phyloP scores from a whole-genome alignment of 1,140 invertebrate genomes.

The Eriosoma lanigerum region DNA sequence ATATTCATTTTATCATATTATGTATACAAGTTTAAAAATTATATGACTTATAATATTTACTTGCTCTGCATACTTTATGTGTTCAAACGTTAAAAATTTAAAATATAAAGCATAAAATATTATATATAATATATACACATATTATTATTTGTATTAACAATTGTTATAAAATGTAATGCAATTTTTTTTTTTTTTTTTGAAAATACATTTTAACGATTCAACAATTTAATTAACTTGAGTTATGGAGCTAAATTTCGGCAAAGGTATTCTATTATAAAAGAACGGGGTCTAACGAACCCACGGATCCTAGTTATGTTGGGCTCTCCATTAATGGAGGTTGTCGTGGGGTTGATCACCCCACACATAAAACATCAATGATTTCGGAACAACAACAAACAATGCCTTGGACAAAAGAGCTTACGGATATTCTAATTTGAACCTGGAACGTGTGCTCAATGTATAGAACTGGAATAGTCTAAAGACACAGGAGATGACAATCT shows the following conservation, averaged over 20 bases:
- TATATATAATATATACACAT: too few species aligned
- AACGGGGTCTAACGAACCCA: conserved; percentile 17
- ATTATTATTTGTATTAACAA: too few species aligned
- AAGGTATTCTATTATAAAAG: conserved; percentile 12
- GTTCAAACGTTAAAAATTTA: too few species aligned
- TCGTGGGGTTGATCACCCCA: not conserved
- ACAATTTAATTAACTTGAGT: too few species aligned
- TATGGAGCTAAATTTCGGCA: too few species aligned
- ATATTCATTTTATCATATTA: not conserved
- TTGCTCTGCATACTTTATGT: too few species aligned
- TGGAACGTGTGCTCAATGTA: conserved; percentile 7
- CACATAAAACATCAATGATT: conserved; percentile 24
- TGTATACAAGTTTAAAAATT: too few species aligned
- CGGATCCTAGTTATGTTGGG: conserved; percentile 3
- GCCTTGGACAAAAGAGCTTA: not conserved
- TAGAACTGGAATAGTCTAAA: conserved; percentile 11
- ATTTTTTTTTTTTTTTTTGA: too few species aligned
- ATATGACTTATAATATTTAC: too few species aligned
- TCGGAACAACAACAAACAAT: conserved; percentile 29
- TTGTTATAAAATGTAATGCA: too few species aligned
- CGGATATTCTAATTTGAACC: conserved; percentile 13
- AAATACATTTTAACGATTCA: too few species aligned
- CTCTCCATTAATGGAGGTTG: not conserved
- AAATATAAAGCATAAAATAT: too few species aligned
- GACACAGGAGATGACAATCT: not conserved